Base-by-base conservation (phyloP, 2,888 invertebrate genomes). In the Drosophila eohydei region DNA sequence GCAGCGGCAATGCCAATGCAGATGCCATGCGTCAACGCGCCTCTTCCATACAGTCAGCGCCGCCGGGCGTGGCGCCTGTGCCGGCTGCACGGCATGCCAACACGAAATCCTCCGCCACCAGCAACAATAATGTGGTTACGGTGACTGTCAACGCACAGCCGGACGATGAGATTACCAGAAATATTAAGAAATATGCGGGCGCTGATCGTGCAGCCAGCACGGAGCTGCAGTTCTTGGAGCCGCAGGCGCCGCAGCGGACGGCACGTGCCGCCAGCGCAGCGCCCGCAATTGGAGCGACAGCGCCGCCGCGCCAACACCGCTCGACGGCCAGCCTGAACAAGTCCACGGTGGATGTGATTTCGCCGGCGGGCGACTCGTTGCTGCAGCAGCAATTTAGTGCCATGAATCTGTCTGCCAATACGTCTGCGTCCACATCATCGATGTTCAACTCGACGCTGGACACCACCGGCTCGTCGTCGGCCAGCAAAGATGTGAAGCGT, bases 21-120 rank as follows among this genome's bases (percentile, higher is more conserved):
- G 90, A 81, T 26, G 84, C 78, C 43, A 92, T 92, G 89, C 90
- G 93, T 4, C 91, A 92, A 71, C 89, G 92, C 40, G 95, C 96
- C 4, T 95, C 95, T 40, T 96, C 96, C 78, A 94, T 96, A 34
- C 96, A 96, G 54, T 95, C 96, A 0, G 95, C 96, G 0, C 95
- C 96, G 9, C 63, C 90, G 1, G 95, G 96, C 61, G 94, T 94
- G n/a, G 81, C 81, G 5, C 89, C 91, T 1, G 88, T 90, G 38
- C 89, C 89, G 4, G 88, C 88, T 0, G 70, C 73, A 3, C 75
- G 82, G 1, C 73, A 79, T 6, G 65, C 55, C 55, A 71, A 12
- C 73, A 72, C 51, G 50, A 68, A 11, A 1, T 11, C 21, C 61
- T 11, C 21, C 61, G 72, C 1, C 54, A 62, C 4, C 61, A 79